Base-by-base conservation (phyloP, 2,797 vertebrate species). In the Rhinogobio ventralis region DNA sequence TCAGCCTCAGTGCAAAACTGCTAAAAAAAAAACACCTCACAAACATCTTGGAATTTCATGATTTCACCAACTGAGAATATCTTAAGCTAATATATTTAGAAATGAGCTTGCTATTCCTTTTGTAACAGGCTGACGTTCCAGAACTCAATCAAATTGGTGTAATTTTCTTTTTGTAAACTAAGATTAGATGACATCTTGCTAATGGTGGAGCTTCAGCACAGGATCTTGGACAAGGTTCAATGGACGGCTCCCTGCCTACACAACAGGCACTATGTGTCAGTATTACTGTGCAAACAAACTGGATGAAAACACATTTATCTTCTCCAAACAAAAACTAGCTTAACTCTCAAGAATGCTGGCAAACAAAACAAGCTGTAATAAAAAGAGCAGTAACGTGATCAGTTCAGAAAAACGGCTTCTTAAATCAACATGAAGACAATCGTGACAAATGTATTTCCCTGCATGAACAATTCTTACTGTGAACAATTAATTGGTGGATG, bases 251-350 rank as follows among this genome's bases (percentile, higher is more conserved):
- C 75, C 42, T 69, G 74, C 75, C 85, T 53, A 46, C 71, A 80
- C 76, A 86, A 86, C 84, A 81, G 75, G 17, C 45, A 46, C 23
- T 42, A 9, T 66, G 39, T 78, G 68, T 71, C 45, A 25, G 55
- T 64, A 85, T 78, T 82, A 62, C 23, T 64, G 62, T 80, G 75
- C 76, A 83, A 83, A 86, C 81, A 83, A 72, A n/a, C 15, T 39
- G 42, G 15, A 69, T 62, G 62, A 74, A 83, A 83, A 80, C 79
- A 68, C 69, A 60, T 74, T 39, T 57, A 46, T 79, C 62, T 72
- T 67, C 10, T 60, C 25, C 53, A 49, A 73, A 82, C n/a, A 83
- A 23, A 66, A 49, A 73, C 53, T 45, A 55, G 64, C 10, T 62
- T 20, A 33, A 23, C 11, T 69, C 30, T 53, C n/a, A 28, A 74